Conservation (phyloP, 2,888 invertebrate species). For the Oscheius sp. region DNA sequence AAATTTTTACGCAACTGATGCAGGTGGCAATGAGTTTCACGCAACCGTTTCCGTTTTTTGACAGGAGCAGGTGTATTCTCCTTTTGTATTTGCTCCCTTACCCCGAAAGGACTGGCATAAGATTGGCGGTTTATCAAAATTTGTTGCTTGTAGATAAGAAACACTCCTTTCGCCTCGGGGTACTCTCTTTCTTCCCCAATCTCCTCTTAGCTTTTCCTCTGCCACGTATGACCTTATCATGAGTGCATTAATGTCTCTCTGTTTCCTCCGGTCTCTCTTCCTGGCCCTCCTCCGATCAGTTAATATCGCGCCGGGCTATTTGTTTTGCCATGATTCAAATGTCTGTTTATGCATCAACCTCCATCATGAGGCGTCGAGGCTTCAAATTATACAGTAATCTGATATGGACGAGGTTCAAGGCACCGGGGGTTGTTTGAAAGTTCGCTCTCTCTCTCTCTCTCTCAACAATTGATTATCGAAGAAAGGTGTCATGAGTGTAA, state of each 20-base stretch:
- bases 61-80: too few relatives aligned
- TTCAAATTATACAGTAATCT: slow-evolving; percentile 27
- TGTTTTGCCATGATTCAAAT: slow-evolving; percentile 32
- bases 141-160: slow-evolving; percentile 16
- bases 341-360: slow-evolving; percentile 31
- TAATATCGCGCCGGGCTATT: slow-evolving; percentile 30
- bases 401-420: background rate
- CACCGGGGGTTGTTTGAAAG: background rate
- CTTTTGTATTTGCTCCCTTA: too few relatives aligned
- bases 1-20: too few relatives aligned
- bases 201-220: slow-evolving; percentile 5
- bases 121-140: slow-evolving; percentile 22
- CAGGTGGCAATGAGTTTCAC: too few relatives aligned
- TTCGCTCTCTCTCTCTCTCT: background rate
- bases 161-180: slow-evolving; percentile 2
- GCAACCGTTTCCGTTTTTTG: too few relatives aligned
- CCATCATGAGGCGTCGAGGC: slow-evolving; percentile 7
- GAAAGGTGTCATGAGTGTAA: too few relatives aligned
- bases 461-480: background rate
- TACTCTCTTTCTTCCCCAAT: background rate
- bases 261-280: slow-evolving; percentile 18
- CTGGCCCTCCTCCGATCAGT: slow-evolving; percentile 20
- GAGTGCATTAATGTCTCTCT: slow-evolving; percentile 31
- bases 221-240: slow-evolving; percentile 29
- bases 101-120: background rate